These are phyloP conservation scores for Aphodius sticticus DNA, from an alignment of 2,888 invertebrate species.

Conservation along the genomic window DNA sequence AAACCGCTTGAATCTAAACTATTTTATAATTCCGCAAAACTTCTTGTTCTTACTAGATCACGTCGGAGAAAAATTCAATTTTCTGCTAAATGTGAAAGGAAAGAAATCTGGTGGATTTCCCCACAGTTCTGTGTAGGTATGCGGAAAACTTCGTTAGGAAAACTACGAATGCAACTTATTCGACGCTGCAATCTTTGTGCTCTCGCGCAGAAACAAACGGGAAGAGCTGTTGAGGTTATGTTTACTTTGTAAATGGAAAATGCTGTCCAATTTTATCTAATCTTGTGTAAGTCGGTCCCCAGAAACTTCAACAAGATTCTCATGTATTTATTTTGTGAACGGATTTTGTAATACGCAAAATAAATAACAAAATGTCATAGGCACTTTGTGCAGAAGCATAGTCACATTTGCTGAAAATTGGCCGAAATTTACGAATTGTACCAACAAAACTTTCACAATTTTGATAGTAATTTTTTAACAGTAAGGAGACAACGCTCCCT, in stretches of 20 bases:
- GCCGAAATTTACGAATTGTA: too few species aligned
- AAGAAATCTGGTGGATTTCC: not conserved
- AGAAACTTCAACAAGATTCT: too few species aligned
- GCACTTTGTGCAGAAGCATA: too few species aligned
- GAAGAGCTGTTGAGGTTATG: not conserved
- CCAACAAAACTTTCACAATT: too few species aligned
- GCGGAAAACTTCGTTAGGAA: not conserved
- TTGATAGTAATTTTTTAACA: too few species aligned
- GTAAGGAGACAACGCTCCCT: too few species aligned
- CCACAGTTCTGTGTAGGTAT: not conserved
- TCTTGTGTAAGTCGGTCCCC: not conserved
- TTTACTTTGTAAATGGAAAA: not conserved
- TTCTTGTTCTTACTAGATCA: not conserved
- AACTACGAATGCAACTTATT: not conserved
- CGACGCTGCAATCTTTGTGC: not conserved
- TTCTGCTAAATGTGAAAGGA: not conserved
- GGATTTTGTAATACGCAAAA: not conserved
- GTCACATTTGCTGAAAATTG: too few species aligned
- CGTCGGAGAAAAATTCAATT: not conserved
- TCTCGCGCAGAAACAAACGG: not conserved
- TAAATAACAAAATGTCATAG: too few species aligned
- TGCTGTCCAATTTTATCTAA: not conserved
- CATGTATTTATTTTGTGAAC: not conserved
- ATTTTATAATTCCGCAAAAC: not conserved
- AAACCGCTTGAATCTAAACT: not conserved